Conservation (phyloP, 2,797 vertebrate species). For the Oryzias sinensis region DNA sequence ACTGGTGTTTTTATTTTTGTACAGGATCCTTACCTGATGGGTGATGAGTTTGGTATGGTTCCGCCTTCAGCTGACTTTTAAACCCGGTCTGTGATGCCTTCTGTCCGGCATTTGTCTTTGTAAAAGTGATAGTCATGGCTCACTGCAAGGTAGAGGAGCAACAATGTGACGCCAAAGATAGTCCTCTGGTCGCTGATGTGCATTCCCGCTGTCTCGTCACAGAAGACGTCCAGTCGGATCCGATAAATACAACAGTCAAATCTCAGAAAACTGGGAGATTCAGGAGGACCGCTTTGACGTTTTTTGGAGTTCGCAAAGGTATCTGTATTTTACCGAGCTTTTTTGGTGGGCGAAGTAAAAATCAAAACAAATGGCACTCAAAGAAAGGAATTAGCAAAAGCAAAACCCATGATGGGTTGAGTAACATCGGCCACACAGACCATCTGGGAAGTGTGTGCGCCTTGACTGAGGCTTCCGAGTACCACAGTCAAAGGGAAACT, state of each 20-base stretch:
- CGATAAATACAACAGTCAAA: slow-evolving; percentile 56
- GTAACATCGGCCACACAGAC: slow-evolving; percentile 75
- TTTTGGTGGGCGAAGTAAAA: slow-evolving; percentile 87
- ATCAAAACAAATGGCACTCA: slow-evolving; percentile 77
- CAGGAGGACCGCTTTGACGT: slow-evolving; percentile 88
- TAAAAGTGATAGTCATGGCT: slow-evolving; percentile 78
- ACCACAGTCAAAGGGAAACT: slow-evolving; percentile 56
- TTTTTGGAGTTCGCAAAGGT: slow-evolving; percentile 91
- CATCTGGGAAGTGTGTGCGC: slow-evolving; percentile 51
- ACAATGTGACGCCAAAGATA: slow-evolving; percentile 51
- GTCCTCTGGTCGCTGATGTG: slow-evolving; percentile 37
- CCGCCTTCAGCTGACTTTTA: slow-evolving; percentile 30
- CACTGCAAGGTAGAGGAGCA: slow-evolving; percentile 63
- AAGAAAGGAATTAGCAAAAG: slow-evolving; percentile 90
- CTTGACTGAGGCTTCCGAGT: slow-evolving; percentile 68
- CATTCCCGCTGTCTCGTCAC: slow-evolving; percentile 44
- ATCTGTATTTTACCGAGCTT: slow-evolving; percentile 95
- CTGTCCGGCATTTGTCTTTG: slow-evolving; percentile 21
- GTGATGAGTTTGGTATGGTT: slow-evolving; percentile 24
- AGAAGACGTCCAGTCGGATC: slow-evolving; percentile 60
- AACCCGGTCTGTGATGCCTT: slow-evolving; percentile 36
- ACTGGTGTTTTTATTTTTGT: slow-evolving; percentile 27
- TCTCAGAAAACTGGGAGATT: slow-evolving; percentile 83
- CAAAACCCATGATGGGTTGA: slow-evolving; percentile 89
- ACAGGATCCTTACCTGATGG: slow-evolving; percentile 50